Evolutionary conservation across 2,888 invertebrate genomes (phyloP), one percentile per base, ranked within the genome.

Genomic region (Synergus gifuensis): DNA sequence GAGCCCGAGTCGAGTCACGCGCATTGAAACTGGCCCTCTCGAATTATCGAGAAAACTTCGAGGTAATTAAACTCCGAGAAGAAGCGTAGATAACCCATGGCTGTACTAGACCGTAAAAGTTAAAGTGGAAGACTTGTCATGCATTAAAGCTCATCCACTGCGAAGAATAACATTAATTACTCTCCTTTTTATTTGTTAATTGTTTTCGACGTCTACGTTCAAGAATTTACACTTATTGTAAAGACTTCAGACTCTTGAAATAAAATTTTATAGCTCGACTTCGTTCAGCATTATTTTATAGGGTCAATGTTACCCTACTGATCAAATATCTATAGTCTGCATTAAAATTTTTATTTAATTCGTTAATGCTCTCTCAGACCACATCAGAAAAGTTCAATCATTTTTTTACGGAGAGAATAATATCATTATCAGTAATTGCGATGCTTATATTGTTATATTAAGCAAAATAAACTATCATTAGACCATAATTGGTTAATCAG

Each of bases 21-120:
- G 85, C 84, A 88, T 87, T 85, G 83, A 83, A 85, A 86, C 87
- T 86, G 85, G 84, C 82, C 85, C 85, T 83, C 85, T 87, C 87
- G 87, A 90, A 90, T 90, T 90, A 90, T 90, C 89, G 89, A 89
- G 88, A 88, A 90, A 90, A 90, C 88, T 90, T 90, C 81, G 85
- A 87, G 86, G 89, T 89, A 90, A 90, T 90, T 90, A 90, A 90
- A 90, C 88, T 89, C 87, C 86, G 85, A 87, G 85, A 87, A 89
- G 89, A 73, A 84, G 87, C 85, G 87, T 86, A 87, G 89, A 89
- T 89, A 89, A 88, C 88, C 87, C 85, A 82, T 85, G 85, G 87
- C 86, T 86, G 87, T 88, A 88, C 85, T 82, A 85, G 85, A 86
- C 86, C 86, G 87, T 88, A 88, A 89, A 90, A 88, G 89, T 89